A percentile compares a stretch with the other conserved stretches of the same genome.
phyloP scores from a whole-genome alignment of 2,888 invertebrate species.

The Bimastos eiseni region DNA sequence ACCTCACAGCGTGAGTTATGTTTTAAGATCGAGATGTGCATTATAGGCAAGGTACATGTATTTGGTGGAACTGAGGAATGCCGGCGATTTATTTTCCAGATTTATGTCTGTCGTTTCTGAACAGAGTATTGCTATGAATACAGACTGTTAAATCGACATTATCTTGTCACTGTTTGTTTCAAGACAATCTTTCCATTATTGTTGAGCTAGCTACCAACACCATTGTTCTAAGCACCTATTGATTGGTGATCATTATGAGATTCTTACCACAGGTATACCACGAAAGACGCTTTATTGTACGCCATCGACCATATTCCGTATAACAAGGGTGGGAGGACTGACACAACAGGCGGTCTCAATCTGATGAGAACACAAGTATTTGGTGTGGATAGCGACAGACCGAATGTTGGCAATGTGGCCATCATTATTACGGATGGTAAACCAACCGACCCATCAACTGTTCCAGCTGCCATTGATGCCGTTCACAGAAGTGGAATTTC shows the following conservation, averaged over 20 bases:
- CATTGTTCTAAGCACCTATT: no score
- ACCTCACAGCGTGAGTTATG: neutral
- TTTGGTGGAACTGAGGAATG: no score
- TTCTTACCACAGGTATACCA: neutral
- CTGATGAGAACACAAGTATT: neutral
- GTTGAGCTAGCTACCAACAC: no score
- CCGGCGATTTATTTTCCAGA: no score
- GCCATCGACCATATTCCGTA: constrained; percentile 17
- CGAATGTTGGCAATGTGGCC: neutral
- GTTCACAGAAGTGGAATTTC: neutral
- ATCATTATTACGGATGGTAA: constrained; percentile 19
- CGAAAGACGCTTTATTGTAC: neutral
- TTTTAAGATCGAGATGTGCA: neutral
- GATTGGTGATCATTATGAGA: no score
- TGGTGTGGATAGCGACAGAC: neutral
- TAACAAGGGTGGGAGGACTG: neutral
- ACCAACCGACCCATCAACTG: neutral
- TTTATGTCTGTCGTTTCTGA: no score
- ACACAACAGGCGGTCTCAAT: constrained; percentile 22
- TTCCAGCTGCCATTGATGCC: constrained; percentile 19
- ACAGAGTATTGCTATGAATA: no score
- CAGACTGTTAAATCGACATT: no score
- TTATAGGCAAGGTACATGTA: no score
- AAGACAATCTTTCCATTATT: no score
- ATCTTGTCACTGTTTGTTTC: no score